Conservation (phyloP, 2,113 vertebrate species). For the Okapia johnstoni region DNA sequence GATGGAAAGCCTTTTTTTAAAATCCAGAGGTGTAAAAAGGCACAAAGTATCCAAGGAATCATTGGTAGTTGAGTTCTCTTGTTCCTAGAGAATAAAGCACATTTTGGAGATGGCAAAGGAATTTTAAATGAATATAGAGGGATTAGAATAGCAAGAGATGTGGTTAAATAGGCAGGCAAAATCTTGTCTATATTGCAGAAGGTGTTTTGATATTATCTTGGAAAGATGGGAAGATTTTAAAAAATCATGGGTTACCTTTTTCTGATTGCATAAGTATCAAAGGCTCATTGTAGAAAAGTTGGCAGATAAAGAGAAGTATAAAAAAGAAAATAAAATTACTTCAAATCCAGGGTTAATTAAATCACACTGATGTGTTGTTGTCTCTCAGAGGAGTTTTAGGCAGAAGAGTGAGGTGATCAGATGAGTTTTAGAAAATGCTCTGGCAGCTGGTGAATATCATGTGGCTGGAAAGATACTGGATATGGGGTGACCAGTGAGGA, state of each 20-base stretch:
- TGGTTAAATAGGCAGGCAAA: background rate
- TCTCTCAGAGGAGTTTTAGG: background rate
- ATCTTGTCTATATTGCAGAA: background rate
- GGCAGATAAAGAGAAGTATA: background rate
- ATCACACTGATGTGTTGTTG: background rate
- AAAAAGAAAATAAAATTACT: slow-evolving; percentile 38
- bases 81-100: background rate
- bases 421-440: background rate
- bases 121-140: background rate
- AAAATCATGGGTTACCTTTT: slow-evolving; percentile 1
- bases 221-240: background rate
- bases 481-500: background rate
- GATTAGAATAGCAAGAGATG: background rate
- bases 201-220: background rate
- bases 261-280: background rate
- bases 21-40: background rate
- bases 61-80: background rate
- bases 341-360: background rate
- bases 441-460: background rate
- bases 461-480: background rate
- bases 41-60: background rate
- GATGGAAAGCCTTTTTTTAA: background rate
- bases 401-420: background rate
- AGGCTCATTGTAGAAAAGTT: background rate
- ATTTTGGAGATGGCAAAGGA: background rate